Conservation (phyloP, 1,140 invertebrate species). For the Hyposmocoma kahamanoa region DNA sequence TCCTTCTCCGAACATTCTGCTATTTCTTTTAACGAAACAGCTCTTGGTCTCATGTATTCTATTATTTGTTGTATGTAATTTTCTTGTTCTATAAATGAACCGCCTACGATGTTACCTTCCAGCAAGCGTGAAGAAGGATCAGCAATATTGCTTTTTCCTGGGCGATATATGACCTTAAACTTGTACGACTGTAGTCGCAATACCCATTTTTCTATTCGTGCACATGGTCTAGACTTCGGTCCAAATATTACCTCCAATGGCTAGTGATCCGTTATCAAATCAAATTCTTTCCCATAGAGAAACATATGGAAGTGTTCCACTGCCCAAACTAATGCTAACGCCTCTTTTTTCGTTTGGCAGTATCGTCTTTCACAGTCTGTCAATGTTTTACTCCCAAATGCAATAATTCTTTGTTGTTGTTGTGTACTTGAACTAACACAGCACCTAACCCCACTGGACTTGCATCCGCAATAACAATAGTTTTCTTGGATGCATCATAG, state of each 20-base stretch:
- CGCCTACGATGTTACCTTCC: too few species aligned
- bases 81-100: too few species aligned
- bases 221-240: background rate
- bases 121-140: background rate
- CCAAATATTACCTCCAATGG: background rate
- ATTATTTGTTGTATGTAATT: constrained; percentile 1
- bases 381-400: background rate
- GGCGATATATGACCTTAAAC: background rate
- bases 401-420: background rate
- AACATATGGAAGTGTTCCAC: too few species aligned
- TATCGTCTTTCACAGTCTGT: background rate
- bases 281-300: background rate
- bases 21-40: background rate
- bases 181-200: background rate
- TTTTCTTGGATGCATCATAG: background rate
- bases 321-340: background rate
- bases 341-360: constrained; percentile 2
- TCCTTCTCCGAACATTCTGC: background rate
- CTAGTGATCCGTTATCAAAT: background rate
- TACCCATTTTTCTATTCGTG: background rate
- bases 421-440: background rate
- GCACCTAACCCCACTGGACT: background rate
- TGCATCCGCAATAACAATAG: background rate
- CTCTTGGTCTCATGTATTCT: background rate
- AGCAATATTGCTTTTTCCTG: background rate